phyloP scores from a whole-genome alignment of 2,888 invertebrate genomes.

The Poecilobothrus nobilitatus region DNA sequence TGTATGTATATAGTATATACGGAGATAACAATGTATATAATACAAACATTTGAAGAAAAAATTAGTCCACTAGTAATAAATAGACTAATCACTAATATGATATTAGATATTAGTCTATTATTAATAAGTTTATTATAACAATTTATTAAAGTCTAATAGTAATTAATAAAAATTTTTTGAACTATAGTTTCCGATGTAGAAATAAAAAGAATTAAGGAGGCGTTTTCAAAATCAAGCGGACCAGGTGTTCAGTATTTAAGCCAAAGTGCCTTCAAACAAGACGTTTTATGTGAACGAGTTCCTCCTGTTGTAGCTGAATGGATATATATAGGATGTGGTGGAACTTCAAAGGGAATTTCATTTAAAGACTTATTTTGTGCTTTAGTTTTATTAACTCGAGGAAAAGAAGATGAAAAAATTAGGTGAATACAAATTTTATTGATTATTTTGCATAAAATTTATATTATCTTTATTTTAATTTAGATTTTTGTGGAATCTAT shows the following conservation, averaged over 20 bases:
- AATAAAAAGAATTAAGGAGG: constrained; percentile 73
- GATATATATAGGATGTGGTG: constrained; percentile 76
- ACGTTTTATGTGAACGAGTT: constrained; percentile 80
- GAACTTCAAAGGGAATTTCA: constrained; percentile 68
- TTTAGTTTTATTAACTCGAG: constrained; percentile 75
- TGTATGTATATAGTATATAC: too few species aligned
- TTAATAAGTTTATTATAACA: too few species aligned
- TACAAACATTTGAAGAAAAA: too few species aligned
- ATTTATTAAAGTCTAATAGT: too few species aligned
- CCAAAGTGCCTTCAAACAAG: constrained; percentile 68
- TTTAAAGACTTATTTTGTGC: constrained; percentile 79
- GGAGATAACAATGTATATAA: too few species aligned
- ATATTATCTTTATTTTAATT: constrained; percentile 3
- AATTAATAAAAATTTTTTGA: too few species aligned
- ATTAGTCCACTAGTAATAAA: too few species aligned
- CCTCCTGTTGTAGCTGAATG: constrained; percentile 73
- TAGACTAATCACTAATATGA: too few species aligned
- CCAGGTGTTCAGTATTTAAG: constrained; percentile 58
- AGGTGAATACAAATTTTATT: constrained; percentile 52
- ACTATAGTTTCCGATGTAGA: constrained; percentile 71
- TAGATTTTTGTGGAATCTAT: constrained; percentile 76
- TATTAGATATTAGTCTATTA: too few species aligned
- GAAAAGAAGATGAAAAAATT: constrained; percentile 76
- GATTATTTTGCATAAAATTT: background rate
- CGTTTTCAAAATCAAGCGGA: constrained; percentile 76